phyloP scores from a whole-genome alignment of 2,888 invertebrate species.

The Drosophila conformis region DNA sequence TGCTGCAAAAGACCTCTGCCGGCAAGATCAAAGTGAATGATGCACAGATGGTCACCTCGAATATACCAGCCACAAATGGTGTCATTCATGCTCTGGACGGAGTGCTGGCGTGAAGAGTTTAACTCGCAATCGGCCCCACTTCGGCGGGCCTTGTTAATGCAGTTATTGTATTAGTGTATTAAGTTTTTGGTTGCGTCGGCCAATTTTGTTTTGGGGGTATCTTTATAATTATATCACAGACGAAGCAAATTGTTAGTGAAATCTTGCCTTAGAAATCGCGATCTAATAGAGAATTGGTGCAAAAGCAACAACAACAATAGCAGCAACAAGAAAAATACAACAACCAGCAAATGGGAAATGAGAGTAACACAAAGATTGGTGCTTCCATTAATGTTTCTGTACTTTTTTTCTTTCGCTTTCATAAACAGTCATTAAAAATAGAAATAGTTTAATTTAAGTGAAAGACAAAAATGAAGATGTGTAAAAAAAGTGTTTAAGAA shows the following conservation, averaged over 20 bases:
- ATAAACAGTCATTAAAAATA: conserved; percentile 80
- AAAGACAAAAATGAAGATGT: conserved; percentile 40
- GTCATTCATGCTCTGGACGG: conserved; percentile 93
- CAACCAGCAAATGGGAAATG: conserved; percentile 50
- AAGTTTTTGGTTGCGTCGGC: conserved; percentile 44
- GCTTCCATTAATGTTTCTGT: conserved; percentile 71
- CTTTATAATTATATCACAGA: conserved; percentile 47
- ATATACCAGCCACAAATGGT: conserved; percentile 95
- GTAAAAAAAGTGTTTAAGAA: conserved; percentile 35
- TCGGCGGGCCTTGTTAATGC: conserved; percentile 37
- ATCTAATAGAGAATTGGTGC: conserved; percentile 61
- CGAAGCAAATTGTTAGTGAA: conserved; percentile 66
- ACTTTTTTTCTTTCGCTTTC: conserved; percentile 69
- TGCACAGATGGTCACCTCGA: conserved; percentile 92
- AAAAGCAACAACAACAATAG: conserved; percentile 20
- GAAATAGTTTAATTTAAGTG: conserved; percentile 76
- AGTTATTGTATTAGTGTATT: conserved; percentile 46
- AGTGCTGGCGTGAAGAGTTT: conserved; percentile 86
- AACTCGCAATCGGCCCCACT: conserved; percentile 11
- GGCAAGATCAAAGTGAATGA: conserved; percentile 94
- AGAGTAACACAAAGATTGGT: conserved; percentile 57
- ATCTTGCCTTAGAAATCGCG: conserved; percentile 74
- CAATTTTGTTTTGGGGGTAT: conserved; percentile 50
- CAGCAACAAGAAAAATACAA: conserved; percentile 18
- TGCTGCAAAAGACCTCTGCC: conserved; percentile 90